Conservation (phyloP, 2,888 invertebrate genomes). For the Cancer borealis region DNA sequence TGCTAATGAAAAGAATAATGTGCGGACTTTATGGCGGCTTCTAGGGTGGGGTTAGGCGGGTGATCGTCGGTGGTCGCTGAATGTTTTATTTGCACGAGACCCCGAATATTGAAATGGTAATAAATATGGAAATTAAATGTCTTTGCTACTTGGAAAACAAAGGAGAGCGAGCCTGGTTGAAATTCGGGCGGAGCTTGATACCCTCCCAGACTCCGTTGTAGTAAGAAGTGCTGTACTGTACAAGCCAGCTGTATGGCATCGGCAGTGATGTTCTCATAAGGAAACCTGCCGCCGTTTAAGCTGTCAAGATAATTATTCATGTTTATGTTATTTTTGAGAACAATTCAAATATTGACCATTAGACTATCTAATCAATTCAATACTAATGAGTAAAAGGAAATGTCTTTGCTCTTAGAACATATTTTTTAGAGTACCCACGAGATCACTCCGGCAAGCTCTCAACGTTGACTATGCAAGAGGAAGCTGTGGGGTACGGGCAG, state of each 20-base stretch:
- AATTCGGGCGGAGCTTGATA: not conserved
- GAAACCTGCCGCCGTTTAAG: not conserved
- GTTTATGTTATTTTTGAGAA: not conserved
- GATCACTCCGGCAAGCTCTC: not conserved
- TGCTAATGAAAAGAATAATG: slow-evolving; percentile 35
- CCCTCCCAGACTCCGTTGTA: not conserved
- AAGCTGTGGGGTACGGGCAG: not conserved
- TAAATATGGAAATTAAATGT: slow-evolving; percentile 33
- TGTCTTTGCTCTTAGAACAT: not conserved
- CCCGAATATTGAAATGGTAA: slow-evolving; percentile 7
- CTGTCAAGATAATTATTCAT: not conserved
- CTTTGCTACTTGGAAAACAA: slow-evolving; percentile 18
- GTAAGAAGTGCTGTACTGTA: not conserved
- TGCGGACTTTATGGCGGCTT: slow-evolving; percentile 12
- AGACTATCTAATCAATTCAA: not conserved
- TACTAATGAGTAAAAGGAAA: not conserved
- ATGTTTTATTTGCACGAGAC: not conserved
- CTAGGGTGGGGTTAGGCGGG: slow-evolving; percentile 23
- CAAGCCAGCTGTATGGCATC: not conserved
- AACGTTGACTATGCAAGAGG: slow-evolving; percentile 29
- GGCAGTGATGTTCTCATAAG: not conserved
- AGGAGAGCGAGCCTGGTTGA: not conserved
- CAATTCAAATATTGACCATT: not conserved
- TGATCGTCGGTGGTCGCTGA: slow-evolving; percentile 15
- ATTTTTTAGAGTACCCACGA: not conserved